Base-by-base conservation (phyloP, 2,888 invertebrate genomes). In the Amblyteles armatorius region DNA sequence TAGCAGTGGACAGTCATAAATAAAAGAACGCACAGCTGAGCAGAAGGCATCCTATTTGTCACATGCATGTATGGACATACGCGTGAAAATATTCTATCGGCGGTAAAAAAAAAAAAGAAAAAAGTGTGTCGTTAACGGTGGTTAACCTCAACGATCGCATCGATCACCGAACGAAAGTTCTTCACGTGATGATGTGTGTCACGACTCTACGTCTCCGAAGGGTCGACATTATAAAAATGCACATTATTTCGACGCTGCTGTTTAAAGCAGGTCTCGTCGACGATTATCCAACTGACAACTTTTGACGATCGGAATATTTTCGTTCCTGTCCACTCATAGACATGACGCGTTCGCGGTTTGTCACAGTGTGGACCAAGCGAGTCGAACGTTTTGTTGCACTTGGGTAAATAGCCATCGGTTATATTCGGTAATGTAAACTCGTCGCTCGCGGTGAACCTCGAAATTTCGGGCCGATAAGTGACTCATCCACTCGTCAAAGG, bases 281-380 rank as follows among this genome's bases (percentile, higher is more conserved):
- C 60, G 60, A 63, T 63, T 63, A 29, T 6, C 6, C 16, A 29
- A 33, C 7, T 29, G 60, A 33, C 33, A 29, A 63, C 60, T 29
- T 16, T 63, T 57, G 11, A 22, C 60, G 29, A 63, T n/a, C 60
- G 60, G 60, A 63, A 63, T 29, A 63, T 52, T 52, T 52, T 6
- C 52, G 9, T 52, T 19, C 7, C 9, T 19, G 44, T 52, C 19
- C 52, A 19, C 52, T 52, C 52, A 52, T 52, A 40, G 40, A 40
- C 3, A 40, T 40, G 40, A 40, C 40, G 40, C 40, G 50, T n/a
- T n/a, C n/a, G 50, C 50, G 50, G n/a, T 50, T 16, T 16, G 50
- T 50, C n/a, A 50, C 40, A 40, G n/a, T 50, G 50, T 50, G 50
- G 50, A 50, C 50, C 50, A n/a, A n/a, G 16, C 50, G 50, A 16